Percentiles rank a stretch among this genome's conserved stretches.
These are phyloP conservation scores for Aproaerema taeniolella DNA, from an alignment of 2,888 invertebrate species.

Conservation along the genomic window DNA sequence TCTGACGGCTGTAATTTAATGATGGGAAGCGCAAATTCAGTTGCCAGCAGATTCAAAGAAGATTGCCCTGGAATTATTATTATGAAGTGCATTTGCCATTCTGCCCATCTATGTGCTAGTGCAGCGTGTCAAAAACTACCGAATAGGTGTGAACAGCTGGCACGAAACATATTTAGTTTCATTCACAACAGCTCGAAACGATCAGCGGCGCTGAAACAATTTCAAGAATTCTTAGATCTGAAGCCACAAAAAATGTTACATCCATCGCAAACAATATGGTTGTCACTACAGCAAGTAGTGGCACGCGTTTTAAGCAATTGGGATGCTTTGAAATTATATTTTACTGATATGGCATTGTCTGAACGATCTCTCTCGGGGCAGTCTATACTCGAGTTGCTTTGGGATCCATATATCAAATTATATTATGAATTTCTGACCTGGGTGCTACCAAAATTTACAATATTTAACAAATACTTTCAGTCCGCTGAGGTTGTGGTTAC, in stretches of 20 bases:
- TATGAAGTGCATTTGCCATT: slow-evolving; percentile 36
- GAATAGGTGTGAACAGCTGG: slow-evolving; percentile 29
- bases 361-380: neutral
- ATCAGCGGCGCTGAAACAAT: neutral
- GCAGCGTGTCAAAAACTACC: slow-evolving; percentile 32
- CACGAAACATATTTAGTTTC: slow-evolving; percentile 28
- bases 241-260: slow-evolving; percentile 6
- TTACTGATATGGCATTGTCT: neutral
- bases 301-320: neutral
- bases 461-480: neutral
- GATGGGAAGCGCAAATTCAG: slow-evolving; percentile 31
- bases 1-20: slow-evolving; percentile 35
- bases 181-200: slow-evolving; percentile 19
- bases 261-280: slow-evolving; percentile 8
- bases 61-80: slow-evolving; percentile 29
- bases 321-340: slow-evolving; percentile 4
- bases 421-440: neutral
- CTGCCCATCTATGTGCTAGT: slow-evolving; percentile 30
- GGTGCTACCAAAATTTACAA: neutral
- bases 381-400: neutral
- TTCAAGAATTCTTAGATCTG: neutral
- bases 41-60: slow-evolving; percentile 24
- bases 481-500: too few relatives aligned
- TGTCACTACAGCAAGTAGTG: slow-evolving; percentile 5
- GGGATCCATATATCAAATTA: neutral